A percentile compares a stretch with the other conserved stretches of the same genome.
phyloP scores from a whole-genome alignment of 2,888 invertebrate genomes.

The Idaea straminata region DNA sequence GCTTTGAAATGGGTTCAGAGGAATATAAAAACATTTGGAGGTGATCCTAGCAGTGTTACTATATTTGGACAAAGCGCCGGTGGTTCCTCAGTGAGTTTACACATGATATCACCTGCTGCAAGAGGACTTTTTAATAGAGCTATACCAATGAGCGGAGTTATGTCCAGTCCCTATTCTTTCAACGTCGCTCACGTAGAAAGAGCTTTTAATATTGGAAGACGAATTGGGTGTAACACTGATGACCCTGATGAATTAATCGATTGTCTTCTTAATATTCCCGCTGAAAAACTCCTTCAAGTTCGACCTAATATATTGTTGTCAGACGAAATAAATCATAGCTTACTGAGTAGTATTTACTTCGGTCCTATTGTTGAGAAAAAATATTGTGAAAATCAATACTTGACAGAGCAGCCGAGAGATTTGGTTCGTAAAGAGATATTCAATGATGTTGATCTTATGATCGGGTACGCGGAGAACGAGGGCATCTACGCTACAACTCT shows the following conservation, averaged over 20 bases:
- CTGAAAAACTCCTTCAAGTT: conserved; percentile 10
- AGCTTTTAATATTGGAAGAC: conserved; percentile 33
- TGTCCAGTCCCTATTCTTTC: conserved; percentile 44
- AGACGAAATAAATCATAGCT: conserved; percentile 8
- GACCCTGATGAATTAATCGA: conserved; percentile 20
- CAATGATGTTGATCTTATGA: conserved; percentile 18
- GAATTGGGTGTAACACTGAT: conserved; percentile 31
- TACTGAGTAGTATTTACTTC: conserved; percentile 12
- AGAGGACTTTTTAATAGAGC: conserved; percentile 46
- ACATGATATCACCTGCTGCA: conserved; percentile 42
- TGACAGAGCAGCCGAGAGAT: conserved; percentile 11
- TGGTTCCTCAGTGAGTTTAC: conserved; percentile 30
- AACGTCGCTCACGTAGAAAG: conserved; percentile 17
- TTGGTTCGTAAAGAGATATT: conserved; percentile 10
- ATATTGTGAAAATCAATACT: conserved; percentile 18
- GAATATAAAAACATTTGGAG: conserved; percentile 47
- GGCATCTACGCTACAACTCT: conserved; percentile 6
- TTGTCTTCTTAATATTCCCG: conserved; percentile 17
- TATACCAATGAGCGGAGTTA: conserved; percentile 84
- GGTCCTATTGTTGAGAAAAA: conserved; percentile 22
- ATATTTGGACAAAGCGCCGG: conserved; percentile 50
- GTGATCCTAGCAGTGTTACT: conserved; percentile 45
- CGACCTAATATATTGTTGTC: conserved; percentile 16
- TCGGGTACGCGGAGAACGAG: conserved; percentile 18
- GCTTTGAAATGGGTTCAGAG: conserved; percentile 48